Base-by-base conservation (phyloP, 2,797 vertebrate genomes). In the Lacerta viridis region DNA sequence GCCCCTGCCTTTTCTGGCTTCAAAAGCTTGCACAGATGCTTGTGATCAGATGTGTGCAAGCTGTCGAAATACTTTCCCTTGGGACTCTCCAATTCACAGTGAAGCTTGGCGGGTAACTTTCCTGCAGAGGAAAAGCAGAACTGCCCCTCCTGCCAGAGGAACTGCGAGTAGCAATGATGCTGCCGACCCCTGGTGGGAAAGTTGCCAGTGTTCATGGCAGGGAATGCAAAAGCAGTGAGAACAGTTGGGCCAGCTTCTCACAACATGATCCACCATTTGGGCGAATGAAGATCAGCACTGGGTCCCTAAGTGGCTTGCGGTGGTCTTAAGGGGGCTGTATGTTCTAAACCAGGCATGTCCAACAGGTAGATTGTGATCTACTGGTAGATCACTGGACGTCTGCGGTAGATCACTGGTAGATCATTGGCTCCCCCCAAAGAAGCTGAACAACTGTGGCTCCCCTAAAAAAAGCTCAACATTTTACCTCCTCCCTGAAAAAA, bases 11-110 rank as follows among this genome's bases (percentile, higher is more conserved):
- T 59, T 68, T 46, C 76, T 79, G 43, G 76, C 64, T 55, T 71
- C n/a, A 33, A 29, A 79, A 86, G 18, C 27, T 13, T 20, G n/a
- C 41, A n/a, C 64, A 86, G 76, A 86, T 69, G 75, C 43, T 86
- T 86, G 41, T 8, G 43, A 84, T 83, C 75, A 18, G 61, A 59
- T 50, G n/a, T 83, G 74, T 66, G 9, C 17, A 27, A 78, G 50
- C 46, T 71, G 75, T 41, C 55, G 5, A 43, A 84, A 88, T 69
- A 78, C 18, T 71, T 88, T 78, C 75, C 46, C 64, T 79, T n/a
- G 75, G 72, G 68, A 61, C 29, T 79, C 71, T 79, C 66, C 75
- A 43, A 2, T 8, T 36, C 74, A 69, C 36, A 41, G 61, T 11
- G 43, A 43, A 69, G 74, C 6, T 84, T 71, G 46, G n/a, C 43